These are phyloP conservation scores for Solenopsis fugax DNA, from an alignment of 1,140 invertebrate genomes.

Conservation along the genomic window DNA sequence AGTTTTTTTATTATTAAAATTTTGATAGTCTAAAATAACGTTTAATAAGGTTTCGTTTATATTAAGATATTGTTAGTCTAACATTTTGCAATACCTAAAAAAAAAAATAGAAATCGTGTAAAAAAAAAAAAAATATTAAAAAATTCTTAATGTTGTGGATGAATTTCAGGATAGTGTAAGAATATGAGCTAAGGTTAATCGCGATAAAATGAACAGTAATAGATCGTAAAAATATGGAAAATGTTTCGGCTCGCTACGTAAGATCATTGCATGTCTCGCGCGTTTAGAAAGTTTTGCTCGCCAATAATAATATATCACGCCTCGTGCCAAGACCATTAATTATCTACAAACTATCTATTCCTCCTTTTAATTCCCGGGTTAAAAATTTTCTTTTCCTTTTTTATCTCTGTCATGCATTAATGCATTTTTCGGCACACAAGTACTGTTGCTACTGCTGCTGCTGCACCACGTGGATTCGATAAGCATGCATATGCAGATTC, in stretches of 20 bases:
- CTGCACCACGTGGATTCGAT: slow-evolving; percentile 4
- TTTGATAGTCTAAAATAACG: no score
- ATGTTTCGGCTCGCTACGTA: background rate
- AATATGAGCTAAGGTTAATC: background rate
- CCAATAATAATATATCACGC: slow-evolving; percentile 29
- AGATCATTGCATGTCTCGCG: background rate
- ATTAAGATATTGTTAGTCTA: no score
- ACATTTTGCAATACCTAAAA: no score
- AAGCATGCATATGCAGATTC: slow-evolving; percentile 4
- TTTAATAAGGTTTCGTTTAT: no score
- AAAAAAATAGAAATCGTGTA: no score
- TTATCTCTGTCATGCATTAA: background rate
- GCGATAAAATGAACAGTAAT: background rate
- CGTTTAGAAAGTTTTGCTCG: slow-evolving; percentile 16
- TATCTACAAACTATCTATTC: slow-evolving; percentile 29
- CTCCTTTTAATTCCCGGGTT: background rate
- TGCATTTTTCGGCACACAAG: slow-evolving; percentile 5
- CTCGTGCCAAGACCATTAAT: slow-evolving; percentile 13
- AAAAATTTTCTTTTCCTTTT: background rate
- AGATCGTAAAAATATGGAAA: background rate
- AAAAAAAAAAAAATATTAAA: no score
- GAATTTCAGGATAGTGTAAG: no score
- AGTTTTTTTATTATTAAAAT: no score
- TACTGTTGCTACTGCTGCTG: background rate
- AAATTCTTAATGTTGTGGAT: no score